Base-by-base conservation (phyloP, 2,113 vertebrate species). In the Halichoeres trimaculatus region DNA sequence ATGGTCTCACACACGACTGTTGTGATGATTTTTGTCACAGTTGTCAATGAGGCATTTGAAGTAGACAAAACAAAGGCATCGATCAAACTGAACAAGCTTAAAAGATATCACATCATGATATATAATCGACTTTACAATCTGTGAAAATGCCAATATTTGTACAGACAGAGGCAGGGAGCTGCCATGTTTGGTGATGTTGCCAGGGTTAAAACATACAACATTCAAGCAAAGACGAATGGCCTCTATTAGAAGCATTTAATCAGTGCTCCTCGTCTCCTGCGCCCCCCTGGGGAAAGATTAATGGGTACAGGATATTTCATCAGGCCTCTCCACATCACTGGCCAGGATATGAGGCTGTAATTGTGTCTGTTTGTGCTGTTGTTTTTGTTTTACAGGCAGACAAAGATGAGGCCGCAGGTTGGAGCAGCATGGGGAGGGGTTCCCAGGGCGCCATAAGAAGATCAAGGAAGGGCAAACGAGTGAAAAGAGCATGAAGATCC, bases 241-340 rank as follows among this genome's bases (percentile, higher is more conserved):
- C 84, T 89, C 91, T 89, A 93, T 95, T 94, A 95, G 75, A 82
- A 84, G 78, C 88, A 91, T 95, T 96, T 95, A 94, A 94, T 96
- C 95, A 95, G 83, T 72, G 50, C 43, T 83, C 81, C 80, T 75
- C 84, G 90, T 92, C 90, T 87, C 85, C 87, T 85, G 83, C 82
- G 76, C 87, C 89, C 86, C 86, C 84, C 75, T 72, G 88, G 87
- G 88, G 86, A 86, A 88, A 91, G 92, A 94, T 94, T 85, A 92
- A 94, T 94, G 88, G 85, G 64, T 83, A 81, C 84, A 90, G 92
- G 92, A 93, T 92, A 94, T 93, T 93, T 92, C 85, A 89, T 85
- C 85, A 81, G 77, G 80, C 43, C 45, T 79, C 38, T 75, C 66
- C 78, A 82, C 81, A 88, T 89, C 88, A 85, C 84, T 79, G 63